Conservation (phyloP, 2,888 invertebrate species). For the Mythimna pallens region DNA sequence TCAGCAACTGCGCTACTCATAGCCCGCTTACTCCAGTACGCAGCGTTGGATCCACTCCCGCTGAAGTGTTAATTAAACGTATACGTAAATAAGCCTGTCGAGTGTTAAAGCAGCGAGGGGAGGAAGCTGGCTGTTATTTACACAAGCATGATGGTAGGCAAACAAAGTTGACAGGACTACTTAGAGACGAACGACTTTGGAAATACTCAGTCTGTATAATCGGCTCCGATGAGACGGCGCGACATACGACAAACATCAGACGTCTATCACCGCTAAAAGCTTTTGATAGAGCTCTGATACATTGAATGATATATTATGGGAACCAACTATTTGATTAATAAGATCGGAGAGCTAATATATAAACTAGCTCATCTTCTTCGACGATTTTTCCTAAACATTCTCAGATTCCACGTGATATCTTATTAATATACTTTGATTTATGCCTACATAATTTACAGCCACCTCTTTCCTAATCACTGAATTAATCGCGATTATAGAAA, state of each 20-base stretch:
- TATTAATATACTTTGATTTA: slow-evolving; percentile 43
- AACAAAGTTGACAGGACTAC: slow-evolving; percentile 81
- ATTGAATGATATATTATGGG: slow-evolving; percentile 18
- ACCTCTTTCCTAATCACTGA: slow-evolving; percentile 72
- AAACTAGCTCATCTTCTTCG: background rate
- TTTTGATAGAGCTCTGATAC: slow-evolving; percentile 60
- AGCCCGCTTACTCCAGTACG: slow-evolving; percentile 64
- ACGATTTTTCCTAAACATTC: slow-evolving; percentile 2
- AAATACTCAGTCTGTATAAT: slow-evolving; percentile 56
- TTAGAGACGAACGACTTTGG: slow-evolving; percentile 69
- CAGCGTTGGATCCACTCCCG: slow-evolving; percentile 70
- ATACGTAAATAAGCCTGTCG: slow-evolving; percentile 77
- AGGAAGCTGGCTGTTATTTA: slow-evolving; percentile 75
- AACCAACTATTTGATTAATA: slow-evolving; percentile 4
- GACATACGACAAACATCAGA: slow-evolving; percentile 79
- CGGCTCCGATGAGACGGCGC: slow-evolving; percentile 63
- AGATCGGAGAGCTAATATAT: background rate
- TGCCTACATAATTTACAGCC: slow-evolving; percentile 46
- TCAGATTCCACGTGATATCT: slow-evolving; percentile 18
- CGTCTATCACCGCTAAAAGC: slow-evolving; percentile 74
- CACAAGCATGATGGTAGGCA: slow-evolving; percentile 83
- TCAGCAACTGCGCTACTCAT: slow-evolving; percentile 68
- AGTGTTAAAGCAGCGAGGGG: slow-evolving; percentile 72
- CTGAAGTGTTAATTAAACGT: slow-evolving; percentile 82
- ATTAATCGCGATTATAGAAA: slow-evolving; percentile 77